Conservation (phyloP, 1,140 invertebrate genomes). For the Cydia fagiglandana region DNA sequence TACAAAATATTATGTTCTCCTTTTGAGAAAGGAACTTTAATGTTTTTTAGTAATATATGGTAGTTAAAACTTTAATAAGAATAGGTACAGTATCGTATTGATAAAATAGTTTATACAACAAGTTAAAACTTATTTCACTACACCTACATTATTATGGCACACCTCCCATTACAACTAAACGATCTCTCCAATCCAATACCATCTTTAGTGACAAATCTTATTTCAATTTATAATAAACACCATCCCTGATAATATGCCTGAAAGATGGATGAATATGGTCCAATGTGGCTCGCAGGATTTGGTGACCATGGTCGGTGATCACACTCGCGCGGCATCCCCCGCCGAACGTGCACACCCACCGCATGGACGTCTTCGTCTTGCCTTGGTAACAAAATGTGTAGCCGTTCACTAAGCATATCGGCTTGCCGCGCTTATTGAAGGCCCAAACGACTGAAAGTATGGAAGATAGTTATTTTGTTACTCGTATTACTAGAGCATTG, state of each 20-base stretch:
- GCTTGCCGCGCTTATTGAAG: background rate
- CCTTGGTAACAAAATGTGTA: constrained; percentile 18
- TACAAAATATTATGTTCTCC: too few relatives aligned
- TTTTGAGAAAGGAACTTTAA: too few relatives aligned
- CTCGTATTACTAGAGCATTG: too few relatives aligned
- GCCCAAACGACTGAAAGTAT: background rate
- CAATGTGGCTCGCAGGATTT: background rate
- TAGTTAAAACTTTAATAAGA: too few relatives aligned
- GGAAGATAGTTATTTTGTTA: background rate
- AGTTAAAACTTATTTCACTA: too few relatives aligned
- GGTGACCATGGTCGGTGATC: background rate
- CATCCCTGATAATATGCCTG: background rate
- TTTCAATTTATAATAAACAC: constrained; percentile 3
- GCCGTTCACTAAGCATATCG: background rate
- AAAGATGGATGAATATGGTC: background rate
- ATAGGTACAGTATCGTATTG: too few relatives aligned
- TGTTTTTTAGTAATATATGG: too few relatives aligned
- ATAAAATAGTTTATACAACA: too few relatives aligned
- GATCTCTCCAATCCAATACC: too few relatives aligned
- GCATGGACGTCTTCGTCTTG: background rate
- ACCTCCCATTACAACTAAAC: too few relatives aligned
- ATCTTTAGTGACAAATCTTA: too few relatives aligned
- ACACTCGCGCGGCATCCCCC: background rate
- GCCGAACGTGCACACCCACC: constrained; percentile 1
- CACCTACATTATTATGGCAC: too few relatives aligned